Percentiles rank a stretch among this genome's conserved stretches.
These are phyloP conservation scores for Eulemur albifrons DNA, from an alignment of 2,797 vertebrate species.

Conservation along the genomic window DNA sequence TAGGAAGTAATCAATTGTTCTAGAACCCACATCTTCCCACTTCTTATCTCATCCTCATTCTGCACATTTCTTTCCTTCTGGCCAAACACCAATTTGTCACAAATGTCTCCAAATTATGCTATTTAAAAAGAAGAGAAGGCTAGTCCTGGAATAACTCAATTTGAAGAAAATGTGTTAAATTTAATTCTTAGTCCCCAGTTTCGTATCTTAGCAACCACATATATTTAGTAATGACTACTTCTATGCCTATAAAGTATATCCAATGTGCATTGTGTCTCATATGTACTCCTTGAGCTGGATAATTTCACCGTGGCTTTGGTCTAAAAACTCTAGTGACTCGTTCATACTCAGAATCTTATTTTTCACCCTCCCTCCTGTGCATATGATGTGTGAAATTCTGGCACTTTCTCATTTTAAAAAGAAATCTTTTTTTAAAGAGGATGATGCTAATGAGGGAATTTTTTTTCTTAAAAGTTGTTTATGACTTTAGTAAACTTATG, in stretches of 20 bases:
- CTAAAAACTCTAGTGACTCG: slow-evolving; percentile 40
- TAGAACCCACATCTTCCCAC: slow-evolving; percentile 36
- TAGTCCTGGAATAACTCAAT: slow-evolving; percentile 69
- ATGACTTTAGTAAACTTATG: slow-evolving; percentile 51
- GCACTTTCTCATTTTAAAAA: slow-evolving; percentile 57
- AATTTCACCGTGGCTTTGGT: slow-evolving; percentile 55
- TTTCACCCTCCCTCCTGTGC: slow-evolving; percentile 47
- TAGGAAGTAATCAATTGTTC: slow-evolving; percentile 29
- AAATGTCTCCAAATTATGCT: slow-evolving; percentile 43
- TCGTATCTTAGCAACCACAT: slow-evolving; percentile 76
- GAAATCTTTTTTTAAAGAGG: slow-evolving; percentile 26
- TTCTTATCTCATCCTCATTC: slow-evolving; percentile 6
- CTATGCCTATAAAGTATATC: background rate
- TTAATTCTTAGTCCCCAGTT: slow-evolving; percentile 50
- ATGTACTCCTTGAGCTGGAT: slow-evolving; percentile 20
- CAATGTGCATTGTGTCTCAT: background rate
- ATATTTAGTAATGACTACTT: slow-evolving; percentile 70
- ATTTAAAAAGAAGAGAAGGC: slow-evolving; percentile 55
- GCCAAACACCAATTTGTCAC: slow-evolving; percentile 45
- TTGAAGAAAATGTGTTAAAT: slow-evolving; percentile 68
- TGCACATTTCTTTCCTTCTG: slow-evolving; percentile 31
- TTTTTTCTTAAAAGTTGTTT: slow-evolving; percentile 31
- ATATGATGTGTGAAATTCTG: slow-evolving; percentile 61
- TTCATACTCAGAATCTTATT: slow-evolving; percentile 54
- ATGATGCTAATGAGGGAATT: slow-evolving; percentile 24